Evolutionary conservation across 1,140 invertebrate genomes (phyloP), one percentile per base, ranked within the genome.

Genomic region (Archivesica marissinica): DNA sequence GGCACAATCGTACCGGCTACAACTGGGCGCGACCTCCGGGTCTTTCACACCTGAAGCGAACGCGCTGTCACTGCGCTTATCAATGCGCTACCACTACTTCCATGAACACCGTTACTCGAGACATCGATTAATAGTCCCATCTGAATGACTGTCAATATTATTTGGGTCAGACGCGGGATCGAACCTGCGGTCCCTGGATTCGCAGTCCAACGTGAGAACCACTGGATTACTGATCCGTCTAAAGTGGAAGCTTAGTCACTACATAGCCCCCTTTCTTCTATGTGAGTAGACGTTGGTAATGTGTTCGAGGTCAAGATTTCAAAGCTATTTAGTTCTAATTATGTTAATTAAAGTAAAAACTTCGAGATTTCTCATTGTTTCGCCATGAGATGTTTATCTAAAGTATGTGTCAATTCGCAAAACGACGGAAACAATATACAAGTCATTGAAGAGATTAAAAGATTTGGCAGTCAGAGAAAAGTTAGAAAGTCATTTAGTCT

Each of bases 401-500:
- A 78, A 61, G 56, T 28, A 41, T 78, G 56, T 78, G 52, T 47
- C 39, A 44, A 47, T 38, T 20, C 30, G 23, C 28, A 78, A 61
- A 61, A 11, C 33, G 20, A 28, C 64, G 56, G 76, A 78, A 78
- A 44, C 47, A 39, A 41, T 78, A 47, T 28, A 41, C 23, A 61
- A 39, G 56, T 41, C 56, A 28, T 61, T 44, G 30, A 28, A 2
- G 47, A 38, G 56, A 41, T 61, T 56, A 64, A 20, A 17, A 25
- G 33, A 39, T 44, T 47, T 59, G 25, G 39, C 54, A 47, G 76
- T 59, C 56, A 44, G 59, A 61, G 20, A 0, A 59, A 20, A 30
- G 39, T 35, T 44, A n/a, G n/a, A 78, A 78, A 78, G 76, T 61
- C 76, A 64, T 30, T 15, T 38, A 64, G 76, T 78, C 76, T 78